A percentile compares a stretch with the other conserved stretches of the same genome.
Conservation (phyloP, 2,113 vertebrate genomes). For the Actenoides lindsayi region DNA sequence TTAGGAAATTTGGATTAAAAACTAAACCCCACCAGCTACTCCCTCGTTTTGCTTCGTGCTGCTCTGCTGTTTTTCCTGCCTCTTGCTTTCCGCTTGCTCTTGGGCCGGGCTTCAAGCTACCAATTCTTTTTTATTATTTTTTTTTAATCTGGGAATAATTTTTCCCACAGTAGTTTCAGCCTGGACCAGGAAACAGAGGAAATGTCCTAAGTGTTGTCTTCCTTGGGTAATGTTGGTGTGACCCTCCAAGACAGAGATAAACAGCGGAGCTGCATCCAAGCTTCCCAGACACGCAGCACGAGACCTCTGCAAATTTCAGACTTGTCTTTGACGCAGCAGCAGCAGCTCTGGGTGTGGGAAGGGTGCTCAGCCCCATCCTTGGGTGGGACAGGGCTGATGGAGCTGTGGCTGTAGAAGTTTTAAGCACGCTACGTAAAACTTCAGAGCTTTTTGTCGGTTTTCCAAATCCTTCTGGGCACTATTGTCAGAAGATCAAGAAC, state of each 20-base stretch:
- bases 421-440: background rate
- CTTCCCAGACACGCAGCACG: accelerated
- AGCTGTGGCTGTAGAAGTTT: background rate
- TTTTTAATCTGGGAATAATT: background rate
- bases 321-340: accelerated
- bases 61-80: background rate
- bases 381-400: background rate
- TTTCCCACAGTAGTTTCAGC: background rate
- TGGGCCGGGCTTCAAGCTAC: background rate
- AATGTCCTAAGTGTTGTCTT: background rate
- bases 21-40: background rate
- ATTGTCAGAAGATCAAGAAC: background rate
- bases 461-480: conserved; percentile 38
- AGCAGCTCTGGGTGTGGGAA: background rate
- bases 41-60: background rate
- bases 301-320: accelerated
- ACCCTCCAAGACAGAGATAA: background rate
- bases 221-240: background rate
- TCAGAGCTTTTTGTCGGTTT: background rate
- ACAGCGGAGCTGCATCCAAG: background rate
- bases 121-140: background rate
- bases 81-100: background rate
- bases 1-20: background rate
- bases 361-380: background rate
- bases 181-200: background rate